Evolutionary conservation across 2,888 invertebrate genomes (phyloP), one percentile per base, ranked within the genome.

Genomic region (Euspilapteryx auroguttella): DNA sequence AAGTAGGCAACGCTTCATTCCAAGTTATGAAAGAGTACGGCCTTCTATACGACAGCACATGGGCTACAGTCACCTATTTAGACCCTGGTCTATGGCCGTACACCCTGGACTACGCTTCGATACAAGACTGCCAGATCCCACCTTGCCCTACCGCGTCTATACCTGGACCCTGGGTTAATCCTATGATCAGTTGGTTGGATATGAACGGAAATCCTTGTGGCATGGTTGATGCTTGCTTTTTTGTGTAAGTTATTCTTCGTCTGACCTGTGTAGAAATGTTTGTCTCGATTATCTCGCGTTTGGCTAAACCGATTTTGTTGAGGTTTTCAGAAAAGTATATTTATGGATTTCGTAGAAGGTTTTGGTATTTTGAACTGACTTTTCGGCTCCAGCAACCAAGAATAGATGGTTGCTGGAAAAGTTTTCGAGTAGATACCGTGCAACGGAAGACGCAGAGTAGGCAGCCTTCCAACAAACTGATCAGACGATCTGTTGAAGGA

Each of bases 111-210:
- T 82, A 79, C 37, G 46, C 49, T 1, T 73, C 78, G 1, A 66
- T 36, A 10, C 80, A 83, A 46, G 78, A 80, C 32, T 85, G 85
- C 32, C 41, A 54, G 5, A 62, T 79, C 9, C 64, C 57, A 1
- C 69, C 73, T 0, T 86, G 85, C 43, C 84, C 85, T 1, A 58
- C 51, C 2, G 73, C 78, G 1, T 58, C 79, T 0, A 65, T 78
- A 40, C 78, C 80, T 7, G 82, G 82, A 0, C 50, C 79, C 22
- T 88, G 86, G 87, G 79, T 83, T 1, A 44, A 80, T 1, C 87
- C 87, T 2, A 82, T 87, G 58, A 49, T 81, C 1, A 65, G 79
- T 27, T 78, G 82, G 62, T 32, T 45, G 5, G 81, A 80, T 37
- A 38, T 55, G 1, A 36, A 54, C 2, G 58, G 55, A 1, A 36